Percentiles rank a stretch among this genome's conserved stretches.
These are phyloP conservation scores for Sarcophaga variegata DNA, from an alignment of 2,888 invertebrate genomes.

Conservation along the genomic window DNA sequence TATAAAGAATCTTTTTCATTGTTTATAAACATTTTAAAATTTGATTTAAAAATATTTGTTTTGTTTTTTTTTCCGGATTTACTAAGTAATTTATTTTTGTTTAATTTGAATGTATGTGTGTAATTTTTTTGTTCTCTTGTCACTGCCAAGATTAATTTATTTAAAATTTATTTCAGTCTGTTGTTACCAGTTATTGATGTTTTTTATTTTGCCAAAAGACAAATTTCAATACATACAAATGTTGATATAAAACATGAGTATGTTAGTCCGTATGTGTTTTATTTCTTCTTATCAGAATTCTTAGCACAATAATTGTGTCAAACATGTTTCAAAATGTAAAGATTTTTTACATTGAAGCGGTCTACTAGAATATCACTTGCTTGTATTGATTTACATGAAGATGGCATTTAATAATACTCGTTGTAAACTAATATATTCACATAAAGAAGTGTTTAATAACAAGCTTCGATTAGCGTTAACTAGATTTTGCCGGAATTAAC, in stretches of 20 bases:
- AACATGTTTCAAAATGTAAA: background rate
- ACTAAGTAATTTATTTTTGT: conserved; percentile 3
- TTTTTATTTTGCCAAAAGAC: background rate
- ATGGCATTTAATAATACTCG: background rate
- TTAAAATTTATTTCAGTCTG: background rate
- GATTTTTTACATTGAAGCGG: background rate
- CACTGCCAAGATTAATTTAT: conserved; percentile 36
- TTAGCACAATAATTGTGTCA: background rate
- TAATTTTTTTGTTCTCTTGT: background rate
- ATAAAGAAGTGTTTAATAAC: no score
- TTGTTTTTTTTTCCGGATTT: conserved; percentile 34
- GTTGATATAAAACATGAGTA: background rate
- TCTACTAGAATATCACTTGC: background rate
- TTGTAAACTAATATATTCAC: no score
- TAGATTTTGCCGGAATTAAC: no score
- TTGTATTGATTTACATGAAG: background rate
- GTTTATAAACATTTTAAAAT: conserved; percentile 30
- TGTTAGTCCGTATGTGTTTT: background rate
- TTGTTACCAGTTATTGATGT: background rate
- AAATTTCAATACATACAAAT: background rate
- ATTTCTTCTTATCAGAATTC: background rate
- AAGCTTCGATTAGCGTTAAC: no score
- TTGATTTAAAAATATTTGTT: conserved; percentile 15
- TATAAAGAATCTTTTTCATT: conserved; percentile 15
- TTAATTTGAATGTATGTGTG: background rate